Base-by-base conservation (phyloP, 2,797 vertebrate genomes). In the Sebastes trivittatus region DNA sequence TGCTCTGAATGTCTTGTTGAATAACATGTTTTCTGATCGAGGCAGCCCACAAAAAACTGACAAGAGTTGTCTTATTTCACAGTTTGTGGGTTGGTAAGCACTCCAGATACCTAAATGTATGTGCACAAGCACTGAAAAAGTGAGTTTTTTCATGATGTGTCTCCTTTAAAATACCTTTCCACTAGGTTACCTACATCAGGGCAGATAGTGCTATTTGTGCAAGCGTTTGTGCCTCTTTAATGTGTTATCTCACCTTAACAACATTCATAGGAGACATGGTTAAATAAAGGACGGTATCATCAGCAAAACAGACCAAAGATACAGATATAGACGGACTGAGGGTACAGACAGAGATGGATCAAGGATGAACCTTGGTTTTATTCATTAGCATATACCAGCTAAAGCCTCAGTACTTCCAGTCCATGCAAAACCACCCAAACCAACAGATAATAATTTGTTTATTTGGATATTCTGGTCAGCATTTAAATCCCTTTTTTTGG, bases 381-480 rank as follows among this genome's bases (percentile, higher is more conserved):
- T 14, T 55, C 18, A 71, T 63, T 52, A 59, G 63, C 58, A 69
- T 66, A 69, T 66, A 7, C 52, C 56, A 73, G 8, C 61, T 25
- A 5, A 0, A 52, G 18, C 70, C 71, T 23, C 56, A 20, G 42
- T 11, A 4, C 46, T 66, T 68, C 42, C 72, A 78, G 6, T 27
- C 2, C 25, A 82, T 86, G 78, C 80, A 87, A 87, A 52, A 18
- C 36, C 34, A 76, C 42, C 36, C 58, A 61, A 67, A 89, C 67
- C 67, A 68, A 18, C 3, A 62, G 49, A 81, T 54, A 4, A 85
- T 87, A 4, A 85, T 87, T 84, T 89, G 74, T 22, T 65, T 85
- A 81, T 22, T 72, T 11, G 75, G 80, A 81, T 66, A 55, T 77
- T 10, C 32, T 55, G 25, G 36, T 27, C 4, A 49, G 46, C 7